Evolutionary conservation across 2,797 vertebrate species (phyloP).

Genomic region (Amphiprion clarkii): DNA sequence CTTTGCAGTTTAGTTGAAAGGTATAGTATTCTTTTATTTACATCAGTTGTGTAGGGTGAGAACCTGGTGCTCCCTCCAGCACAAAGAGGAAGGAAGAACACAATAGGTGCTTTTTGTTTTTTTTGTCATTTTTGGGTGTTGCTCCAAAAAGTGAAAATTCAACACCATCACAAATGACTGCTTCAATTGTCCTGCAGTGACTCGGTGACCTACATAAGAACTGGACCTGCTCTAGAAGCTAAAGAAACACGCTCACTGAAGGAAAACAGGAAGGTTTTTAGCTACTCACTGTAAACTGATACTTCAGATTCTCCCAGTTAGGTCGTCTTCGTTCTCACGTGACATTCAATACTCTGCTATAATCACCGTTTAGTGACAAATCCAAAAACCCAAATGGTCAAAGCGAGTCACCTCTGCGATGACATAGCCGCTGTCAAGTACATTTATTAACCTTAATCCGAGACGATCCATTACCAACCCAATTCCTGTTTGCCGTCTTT

Average conservation of each 20-base stretch:
- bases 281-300: conserved; percentile 32
- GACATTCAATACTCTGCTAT: conserved; percentile 34
- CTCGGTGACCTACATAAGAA: conserved; percentile 60
- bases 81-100: conserved; percentile 2
- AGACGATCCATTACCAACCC: conserved; percentile 70
- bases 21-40: not conserved
- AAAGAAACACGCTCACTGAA: conserved; percentile 12
- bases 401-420: conserved; percentile 5
- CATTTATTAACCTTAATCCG: conserved; percentile 72
- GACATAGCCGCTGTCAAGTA: conserved; percentile 32
- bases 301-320: conserved; percentile 27
- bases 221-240: conserved; percentile 36
- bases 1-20: too few species aligned
- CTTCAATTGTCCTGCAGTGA: conserved; percentile 57
- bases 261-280: conserved; percentile 5
- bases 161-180: conserved; percentile 34
- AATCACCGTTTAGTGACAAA: conserved; percentile 32
- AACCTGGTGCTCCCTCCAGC: not conserved
- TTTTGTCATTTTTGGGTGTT: conserved; percentile 25
- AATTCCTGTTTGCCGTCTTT: conserved; percentile 74
- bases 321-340: conserved; percentile 43
- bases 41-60: not conserved
- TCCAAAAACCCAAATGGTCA: conserved; percentile 33
- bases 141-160: conserved; percentile 38
- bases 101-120: not conserved